Evolutionary conservation across 2,113 vertebrate species (phyloP).

Genomic region (Mormyrus iriodes): DNA sequence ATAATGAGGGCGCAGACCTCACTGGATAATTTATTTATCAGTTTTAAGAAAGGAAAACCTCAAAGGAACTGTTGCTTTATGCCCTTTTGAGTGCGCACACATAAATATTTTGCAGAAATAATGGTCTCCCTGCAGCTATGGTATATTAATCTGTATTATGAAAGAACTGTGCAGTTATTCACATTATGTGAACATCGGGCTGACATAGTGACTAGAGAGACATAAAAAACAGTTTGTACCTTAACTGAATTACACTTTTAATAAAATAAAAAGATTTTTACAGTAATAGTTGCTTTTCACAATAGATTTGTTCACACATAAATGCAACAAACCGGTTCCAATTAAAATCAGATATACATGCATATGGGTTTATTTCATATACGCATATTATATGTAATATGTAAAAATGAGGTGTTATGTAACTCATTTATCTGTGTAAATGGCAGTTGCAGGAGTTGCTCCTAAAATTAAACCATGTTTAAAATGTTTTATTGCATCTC

Average conservation of each 20-base stretch:
- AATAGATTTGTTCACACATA: neutral
- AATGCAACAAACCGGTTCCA: neutral
- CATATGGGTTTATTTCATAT: neutral
- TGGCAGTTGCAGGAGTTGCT: neutral
- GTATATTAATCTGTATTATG: constrained; percentile 48
- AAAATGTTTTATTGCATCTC: constrained; percentile 12
- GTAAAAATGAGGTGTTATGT: neutral
- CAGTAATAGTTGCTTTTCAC: neutral
- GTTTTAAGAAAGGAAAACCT: constrained; percentile 18
- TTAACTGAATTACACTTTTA: neutral
- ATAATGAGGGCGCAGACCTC: neutral
- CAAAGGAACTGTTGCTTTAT: constrained; percentile 13
- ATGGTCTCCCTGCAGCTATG: constrained; percentile 38
- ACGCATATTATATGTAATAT: neutral
- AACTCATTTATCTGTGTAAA: neutral
- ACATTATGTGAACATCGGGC: constrained; percentile 29
- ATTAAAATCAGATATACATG: neutral
- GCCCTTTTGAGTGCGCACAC: constrained; percentile 39
- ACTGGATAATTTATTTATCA: neutral
- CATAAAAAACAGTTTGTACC: no score
- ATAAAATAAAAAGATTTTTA: neutral
- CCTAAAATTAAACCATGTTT: neutral
- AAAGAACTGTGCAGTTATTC: constrained; percentile 41
- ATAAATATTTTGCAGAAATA: constrained; percentile 56
- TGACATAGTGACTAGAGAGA: constrained; percentile 32